Percentiles rank a stretch among this genome's conserved stretches.
Evolutionary conservation across 2,888 invertebrate genomes (phyloP).

Genomic region (Yponomeuta sedellus): DNA sequence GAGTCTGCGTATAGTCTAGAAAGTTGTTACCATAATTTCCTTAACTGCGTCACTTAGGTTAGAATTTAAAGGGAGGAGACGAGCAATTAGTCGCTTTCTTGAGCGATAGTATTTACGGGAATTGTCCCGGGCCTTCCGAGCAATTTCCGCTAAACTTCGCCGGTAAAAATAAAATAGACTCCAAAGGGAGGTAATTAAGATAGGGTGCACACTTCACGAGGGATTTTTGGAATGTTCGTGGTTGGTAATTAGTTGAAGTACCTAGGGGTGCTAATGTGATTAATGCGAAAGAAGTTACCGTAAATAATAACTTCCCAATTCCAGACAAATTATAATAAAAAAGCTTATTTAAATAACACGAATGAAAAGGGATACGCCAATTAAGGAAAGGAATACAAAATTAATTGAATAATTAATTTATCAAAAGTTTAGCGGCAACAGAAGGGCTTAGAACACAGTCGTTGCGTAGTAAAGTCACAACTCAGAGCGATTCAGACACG

Average conservation of each 20-base stretch:
- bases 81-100: constrained; percentile 54
- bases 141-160: constrained; percentile 57
- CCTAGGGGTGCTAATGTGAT: constrained; percentile 1
- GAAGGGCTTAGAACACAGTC: not conserved
- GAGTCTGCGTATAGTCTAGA: not conserved
- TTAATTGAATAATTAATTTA: constrained; percentile 15
- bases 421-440: not conserved
- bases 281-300: not conserved
- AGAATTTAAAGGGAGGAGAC: constrained; percentile 21
- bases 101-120: constrained; percentile 47
- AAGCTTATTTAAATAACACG: not conserved
- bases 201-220: constrained; percentile 45
- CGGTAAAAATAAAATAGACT: constrained; percentile 43
- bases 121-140: constrained; percentile 59
- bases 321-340: not conserved
- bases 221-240: constrained; percentile 37
- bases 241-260: constrained; percentile 17
- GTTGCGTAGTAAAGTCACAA: constrained; percentile 6
- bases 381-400: constrained; percentile 3
- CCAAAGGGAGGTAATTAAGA: constrained; percentile 57
- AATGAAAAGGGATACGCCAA: constrained; percentile 6
- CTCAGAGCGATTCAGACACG: constrained; percentile 19
- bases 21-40: not conserved
- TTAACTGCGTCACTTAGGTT: not conserved
- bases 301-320: not conserved